Evolutionary conservation across 2,797 vertebrate species (phyloP).

Genomic region (Enteromius treurensis): DNA sequence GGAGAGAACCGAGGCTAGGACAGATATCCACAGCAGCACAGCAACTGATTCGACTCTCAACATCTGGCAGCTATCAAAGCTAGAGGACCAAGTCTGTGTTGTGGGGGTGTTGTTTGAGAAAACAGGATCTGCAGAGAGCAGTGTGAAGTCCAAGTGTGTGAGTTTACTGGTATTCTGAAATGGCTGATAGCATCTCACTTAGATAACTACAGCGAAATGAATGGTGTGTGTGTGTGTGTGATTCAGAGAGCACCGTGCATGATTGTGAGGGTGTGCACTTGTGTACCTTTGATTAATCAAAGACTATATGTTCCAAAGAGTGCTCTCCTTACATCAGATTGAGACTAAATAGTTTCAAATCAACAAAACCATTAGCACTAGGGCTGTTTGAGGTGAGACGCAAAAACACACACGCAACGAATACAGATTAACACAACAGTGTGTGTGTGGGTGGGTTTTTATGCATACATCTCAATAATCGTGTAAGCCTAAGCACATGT

Average conservation of each 20-base stretch:
- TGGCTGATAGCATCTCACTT: conserved; percentile 51
- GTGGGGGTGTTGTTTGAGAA: conserved; percentile 45
- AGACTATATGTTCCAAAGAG: conserved; percentile 39
- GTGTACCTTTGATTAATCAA: conserved; percentile 44
- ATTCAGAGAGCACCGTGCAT: conserved; percentile 11
- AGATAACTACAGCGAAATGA: conserved; percentile 49
- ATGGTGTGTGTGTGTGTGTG: conserved; percentile 40
- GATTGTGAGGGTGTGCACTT: conserved; percentile 21
- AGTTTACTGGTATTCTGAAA: conserved; percentile 47
- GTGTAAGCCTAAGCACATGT: conserved; percentile 8
- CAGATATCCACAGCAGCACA: conserved; percentile 42
- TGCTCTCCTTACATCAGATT: conserved; percentile 40
- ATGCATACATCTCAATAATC: conserved; percentile 6
- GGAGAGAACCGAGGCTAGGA: background rate
- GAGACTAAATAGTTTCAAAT: conserved; percentile 53
- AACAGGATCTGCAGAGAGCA: conserved; percentile 45
- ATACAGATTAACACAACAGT: conserved; percentile 6
- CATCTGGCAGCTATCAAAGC: conserved; percentile 64
- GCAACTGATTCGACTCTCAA: conserved; percentile 44
- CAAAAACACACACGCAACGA: conserved; percentile 2
- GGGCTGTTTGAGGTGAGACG: conserved; percentile 52
- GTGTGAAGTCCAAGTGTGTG: conserved; percentile 40
- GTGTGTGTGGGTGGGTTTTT: background rate
- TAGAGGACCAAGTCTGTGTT: conserved; percentile 46
- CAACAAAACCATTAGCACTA: conserved; percentile 53